Evolutionary conservation across 1,140 invertebrate species (phyloP).

Genomic region (Ceratoteleas bidentatus): DNA sequence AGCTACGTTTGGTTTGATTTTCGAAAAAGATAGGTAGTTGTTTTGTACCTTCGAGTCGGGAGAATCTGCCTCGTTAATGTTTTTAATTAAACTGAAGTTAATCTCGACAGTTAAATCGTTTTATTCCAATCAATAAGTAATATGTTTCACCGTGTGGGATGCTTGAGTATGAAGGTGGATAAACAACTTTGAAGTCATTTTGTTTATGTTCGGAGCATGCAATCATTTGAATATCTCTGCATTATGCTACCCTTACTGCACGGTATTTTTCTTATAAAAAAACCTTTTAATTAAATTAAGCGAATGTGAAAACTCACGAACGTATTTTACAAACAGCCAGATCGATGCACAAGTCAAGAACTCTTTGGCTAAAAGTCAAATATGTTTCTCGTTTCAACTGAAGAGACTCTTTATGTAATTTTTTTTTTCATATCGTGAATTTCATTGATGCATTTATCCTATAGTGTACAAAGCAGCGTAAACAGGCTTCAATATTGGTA

Average conservation of each 20-base stretch:
- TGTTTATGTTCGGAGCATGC: constrained; percentile 9
- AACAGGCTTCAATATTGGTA: no score
- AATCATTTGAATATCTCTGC: constrained; percentile 36
- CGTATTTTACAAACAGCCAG: constrained; percentile 16
- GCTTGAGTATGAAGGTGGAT: neutral
- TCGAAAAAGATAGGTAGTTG: no score
- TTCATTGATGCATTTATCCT: constrained; percentile 48
- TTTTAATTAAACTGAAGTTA: no score
- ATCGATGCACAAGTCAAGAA: constrained; percentile 41
- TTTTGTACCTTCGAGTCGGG: no score
- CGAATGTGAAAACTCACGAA: constrained; percentile 21
- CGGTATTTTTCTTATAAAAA: constrained; percentile 23
- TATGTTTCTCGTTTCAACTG: constrained; percentile 34
- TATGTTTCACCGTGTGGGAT: no score
- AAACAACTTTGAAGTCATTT: constrained; percentile 10
- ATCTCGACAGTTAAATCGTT: no score
- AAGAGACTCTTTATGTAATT: constrained; percentile 17
- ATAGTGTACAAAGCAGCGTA: constrained; percentile 42
- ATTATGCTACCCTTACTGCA: constrained; percentile 15
- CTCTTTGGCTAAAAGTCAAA: constrained; percentile 54
- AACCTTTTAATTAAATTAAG: constrained; percentile 45
- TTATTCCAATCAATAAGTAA: no score
- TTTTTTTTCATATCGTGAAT: constrained; percentile 35
- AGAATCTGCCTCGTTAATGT: no score
- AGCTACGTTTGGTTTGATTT: no score